Evolutionary conservation across 2,888 invertebrate species (phyloP).

Genomic region (Pseudococcus viburni): DNA sequence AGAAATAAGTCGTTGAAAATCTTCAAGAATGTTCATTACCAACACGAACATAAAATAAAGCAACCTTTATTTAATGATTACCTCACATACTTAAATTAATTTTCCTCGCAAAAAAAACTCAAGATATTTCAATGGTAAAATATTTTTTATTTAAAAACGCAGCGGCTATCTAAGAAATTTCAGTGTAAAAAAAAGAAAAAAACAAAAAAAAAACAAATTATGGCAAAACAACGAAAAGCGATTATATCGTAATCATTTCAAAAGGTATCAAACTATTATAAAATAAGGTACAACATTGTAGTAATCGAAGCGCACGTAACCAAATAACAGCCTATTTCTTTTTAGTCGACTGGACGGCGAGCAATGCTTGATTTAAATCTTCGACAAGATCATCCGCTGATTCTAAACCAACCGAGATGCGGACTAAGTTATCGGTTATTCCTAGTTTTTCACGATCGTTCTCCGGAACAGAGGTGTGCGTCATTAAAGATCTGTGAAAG

Average conservation of each 20-base stretch:
- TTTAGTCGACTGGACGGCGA: constrained; percentile 70
- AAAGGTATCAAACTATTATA: neutral
- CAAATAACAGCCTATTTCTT: neutral
- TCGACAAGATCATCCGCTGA: constrained; percentile 86
- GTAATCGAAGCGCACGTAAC: neutral
- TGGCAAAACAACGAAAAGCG: neutral
- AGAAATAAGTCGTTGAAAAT: too few species aligned
- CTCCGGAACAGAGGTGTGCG: constrained; percentile 91
- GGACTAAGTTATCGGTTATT: constrained; percentile 87
- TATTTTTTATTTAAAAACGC: constrained; percentile 6
- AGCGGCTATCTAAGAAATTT: neutral
- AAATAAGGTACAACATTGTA: constrained; percentile 13
- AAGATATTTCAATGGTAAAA: neutral
- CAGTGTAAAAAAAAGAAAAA: neutral
- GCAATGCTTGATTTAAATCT: constrained; percentile 88
- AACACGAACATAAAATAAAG: too few species aligned
- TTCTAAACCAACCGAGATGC: constrained; percentile 93
- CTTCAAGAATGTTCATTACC: too few species aligned
- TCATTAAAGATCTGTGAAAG: constrained; percentile 84
- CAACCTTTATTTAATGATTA: too few species aligned
- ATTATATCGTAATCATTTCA: neutral
- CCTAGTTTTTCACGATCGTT: constrained; percentile 81
- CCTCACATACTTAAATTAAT: neutral
- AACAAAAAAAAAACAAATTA: neutral
- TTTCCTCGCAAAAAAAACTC: neutral